Percentiles rank a stretch among this genome's conserved stretches.
phyloP scores from a whole-genome alignment of 2,888 invertebrate species.

The Heteromurus nitidus region DNA sequence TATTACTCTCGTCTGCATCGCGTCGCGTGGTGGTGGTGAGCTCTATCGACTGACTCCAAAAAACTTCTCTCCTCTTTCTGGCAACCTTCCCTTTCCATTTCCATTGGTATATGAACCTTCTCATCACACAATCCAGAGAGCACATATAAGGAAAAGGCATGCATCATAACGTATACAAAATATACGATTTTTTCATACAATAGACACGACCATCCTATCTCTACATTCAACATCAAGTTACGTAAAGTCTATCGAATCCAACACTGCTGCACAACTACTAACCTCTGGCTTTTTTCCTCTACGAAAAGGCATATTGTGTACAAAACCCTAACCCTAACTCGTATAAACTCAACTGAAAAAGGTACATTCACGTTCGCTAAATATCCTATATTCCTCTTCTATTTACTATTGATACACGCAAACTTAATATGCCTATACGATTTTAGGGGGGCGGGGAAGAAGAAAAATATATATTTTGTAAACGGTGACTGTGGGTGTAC shows the following conservation, averaged over 20 bases:
- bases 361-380: too few species aligned
- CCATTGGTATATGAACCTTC: not conserved
- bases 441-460: conserved; percentile 20
- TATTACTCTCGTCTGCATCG: not conserved
- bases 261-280: too few species aligned
- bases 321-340: too few species aligned
- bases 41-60: conserved; percentile 36
- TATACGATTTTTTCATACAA: too few species aligned
- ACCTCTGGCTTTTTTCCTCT: conserved; percentile 25
- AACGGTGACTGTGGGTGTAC: conserved; percentile 7
- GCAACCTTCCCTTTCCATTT: conserved; percentile 42
- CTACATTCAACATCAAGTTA: not conserved
- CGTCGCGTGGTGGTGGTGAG: conserved; percentile 1
- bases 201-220: not conserved
- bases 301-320: too few species aligned
- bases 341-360: too few species aligned
- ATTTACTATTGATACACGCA: too few species aligned
- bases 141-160: conserved; percentile 9
- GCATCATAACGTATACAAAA: not conserved
- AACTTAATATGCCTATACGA: too few species aligned
- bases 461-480: too few species aligned
- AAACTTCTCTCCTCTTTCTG: conserved; percentile 27
- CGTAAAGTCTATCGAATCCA: not conserved
- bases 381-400: too few species aligned
- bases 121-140: not conserved